Percentiles rank a stretch among this genome's conserved stretches.
Evolutionary conservation across 2,888 invertebrate genomes (phyloP).

Genomic region (Clistopyga incitator): DNA sequence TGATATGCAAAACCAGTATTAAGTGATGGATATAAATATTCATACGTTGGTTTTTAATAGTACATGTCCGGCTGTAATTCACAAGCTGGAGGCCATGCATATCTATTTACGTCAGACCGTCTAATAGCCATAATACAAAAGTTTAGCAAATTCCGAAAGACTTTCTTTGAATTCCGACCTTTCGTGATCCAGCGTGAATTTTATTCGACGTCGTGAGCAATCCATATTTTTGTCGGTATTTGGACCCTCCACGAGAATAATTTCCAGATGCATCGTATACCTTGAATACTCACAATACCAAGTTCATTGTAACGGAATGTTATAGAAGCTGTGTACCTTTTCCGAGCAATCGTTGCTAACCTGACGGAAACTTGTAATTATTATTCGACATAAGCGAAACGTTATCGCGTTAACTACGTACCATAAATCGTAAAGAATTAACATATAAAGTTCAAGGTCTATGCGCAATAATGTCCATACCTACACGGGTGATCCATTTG

Average conservation of each 20-base stretch:
- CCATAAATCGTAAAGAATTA: slow-evolving; percentile 61
- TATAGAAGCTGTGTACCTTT: slow-evolving; percentile 18
- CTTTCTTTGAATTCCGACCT: slow-evolving; percentile 40
- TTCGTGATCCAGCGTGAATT: slow-evolving; percentile 28
- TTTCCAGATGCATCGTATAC: background rate
- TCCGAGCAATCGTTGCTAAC: slow-evolving; percentile 40
- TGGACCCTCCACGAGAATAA: background rate
- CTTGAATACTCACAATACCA: background rate
- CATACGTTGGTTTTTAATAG: background rate
- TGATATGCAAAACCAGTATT: too few relatives aligned
- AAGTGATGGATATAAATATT: too few relatives aligned
- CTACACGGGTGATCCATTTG: slow-evolving; percentile 29
- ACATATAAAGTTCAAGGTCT: slow-evolving; percentile 67
- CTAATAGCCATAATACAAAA: slow-evolving; percentile 29
- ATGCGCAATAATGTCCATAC: slow-evolving; percentile 52
- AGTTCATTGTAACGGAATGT: slow-evolving; percentile 37
- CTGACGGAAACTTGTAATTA: slow-evolving; percentile 63
- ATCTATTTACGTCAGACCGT: slow-evolving; percentile 15
- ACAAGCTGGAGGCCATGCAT: background rate
- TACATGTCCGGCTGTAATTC: background rate
- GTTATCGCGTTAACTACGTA: slow-evolving; percentile 57
- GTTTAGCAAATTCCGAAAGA: slow-evolving; percentile 21
- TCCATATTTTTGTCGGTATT: background rate
- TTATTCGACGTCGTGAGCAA: background rate
- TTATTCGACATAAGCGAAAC: slow-evolving; percentile 64